Base-by-base conservation (phyloP, 2,888 invertebrate species). In the Catotricha subobsoleta region DNA sequence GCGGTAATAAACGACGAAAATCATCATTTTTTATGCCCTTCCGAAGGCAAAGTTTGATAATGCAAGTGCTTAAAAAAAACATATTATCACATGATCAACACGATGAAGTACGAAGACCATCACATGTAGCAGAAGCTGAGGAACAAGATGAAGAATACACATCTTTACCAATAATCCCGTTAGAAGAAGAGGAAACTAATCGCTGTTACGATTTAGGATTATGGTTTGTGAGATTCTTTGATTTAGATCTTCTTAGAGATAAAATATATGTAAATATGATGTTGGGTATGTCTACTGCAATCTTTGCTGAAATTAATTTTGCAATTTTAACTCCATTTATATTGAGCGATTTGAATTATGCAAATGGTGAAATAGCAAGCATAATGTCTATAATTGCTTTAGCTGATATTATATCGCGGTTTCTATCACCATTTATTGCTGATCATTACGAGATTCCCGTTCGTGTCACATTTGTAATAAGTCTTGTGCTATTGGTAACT, bases 271-370 rank as follows among this genome's bases (percentile, higher is more conserved):
- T 79, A 3, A 80, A 76, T 50, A 62, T 80, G 12, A 76, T 79
- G 67, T 53, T 79, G 41, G 80, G 80, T 1, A 65, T 80, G 37
- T 79, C 76, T 1, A 60, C 79, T 29, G 78, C 78, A 1, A 74
- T 73, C 52, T 79, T 79, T 50, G 73, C 72, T 4, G 80, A 80
- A 56, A 50, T 79, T 6, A 80, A 80, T 54, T 80, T 80, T 54
- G 76, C 79, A 2, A 69, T 80, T 38, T 52, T 80, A 38, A 79
- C 78, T 1, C 79, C 80, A 1, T 78, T 80, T 47, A 76, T 80
- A 48, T 59, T 80, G n/a, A 67, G 67, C 15, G 80, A 79, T 50
- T 76, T 73, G 50, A 70, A 74, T 1, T 71, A 75, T 49, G 59
- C n/a, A 3, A 57, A 53, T 0, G 36, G 54, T 3, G 55, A 79